Evolutionary conservation across 2,113 vertebrate genomes (phyloP).

Genomic region (Erythrocebus patas): DNA sequence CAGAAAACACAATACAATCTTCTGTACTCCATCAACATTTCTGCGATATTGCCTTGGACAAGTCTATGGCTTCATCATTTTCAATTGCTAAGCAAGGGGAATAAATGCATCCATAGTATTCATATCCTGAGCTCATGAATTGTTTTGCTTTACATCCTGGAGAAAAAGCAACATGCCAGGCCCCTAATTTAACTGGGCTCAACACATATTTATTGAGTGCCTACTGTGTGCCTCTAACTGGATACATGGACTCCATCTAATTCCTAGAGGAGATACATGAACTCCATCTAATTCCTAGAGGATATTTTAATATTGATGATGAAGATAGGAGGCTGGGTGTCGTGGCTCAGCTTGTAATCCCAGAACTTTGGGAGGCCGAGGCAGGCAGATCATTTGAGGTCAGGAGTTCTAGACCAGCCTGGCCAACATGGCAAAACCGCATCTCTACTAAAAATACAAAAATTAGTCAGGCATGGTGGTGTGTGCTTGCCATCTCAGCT

Average conservation of each 20-base stretch:
- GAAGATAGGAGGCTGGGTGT: neutral
- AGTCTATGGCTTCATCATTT: neutral
- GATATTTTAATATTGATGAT: conserved; percentile 20
- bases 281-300: neutral
- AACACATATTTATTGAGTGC: neutral
- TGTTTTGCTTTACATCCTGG: neutral
- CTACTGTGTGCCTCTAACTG: neutral
- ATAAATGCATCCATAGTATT: conserved; percentile 10
- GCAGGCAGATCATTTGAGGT: too few relatives aligned
- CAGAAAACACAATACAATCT: neutral
- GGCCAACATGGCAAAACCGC: too few relatives aligned
- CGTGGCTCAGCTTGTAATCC: too few relatives aligned
- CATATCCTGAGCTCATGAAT: neutral
- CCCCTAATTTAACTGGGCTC: neutral
- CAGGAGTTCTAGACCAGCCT: too few relatives aligned
- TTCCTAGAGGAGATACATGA: neutral
- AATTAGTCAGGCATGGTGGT: too few relatives aligned
- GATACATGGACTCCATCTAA: neutral
- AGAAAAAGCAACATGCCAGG: neutral
- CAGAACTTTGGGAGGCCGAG: too few relatives aligned
- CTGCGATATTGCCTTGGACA: neutral
- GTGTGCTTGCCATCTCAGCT: too few relatives aligned
- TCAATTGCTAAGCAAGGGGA: neutral
- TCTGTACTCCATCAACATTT: neutral
- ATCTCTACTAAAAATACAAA: too few relatives aligned